These are phyloP conservation scores for Steatornis caripensis DNA, from an alignment of 2,113 vertebrate genomes.

Conservation along the genomic window DNA sequence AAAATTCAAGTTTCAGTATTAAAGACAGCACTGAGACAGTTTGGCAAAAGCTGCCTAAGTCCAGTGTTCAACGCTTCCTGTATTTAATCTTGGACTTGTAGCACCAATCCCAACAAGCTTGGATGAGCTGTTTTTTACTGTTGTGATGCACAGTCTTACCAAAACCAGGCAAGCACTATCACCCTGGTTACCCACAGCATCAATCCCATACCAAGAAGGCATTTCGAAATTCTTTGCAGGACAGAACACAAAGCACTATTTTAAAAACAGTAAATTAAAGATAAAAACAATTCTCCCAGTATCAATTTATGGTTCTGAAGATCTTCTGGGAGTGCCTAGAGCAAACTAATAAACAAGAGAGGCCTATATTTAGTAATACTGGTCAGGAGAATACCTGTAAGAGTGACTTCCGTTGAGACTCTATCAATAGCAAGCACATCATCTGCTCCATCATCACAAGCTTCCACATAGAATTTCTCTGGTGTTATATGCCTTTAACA, in stretches of 20 bases:
- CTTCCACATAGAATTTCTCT: constrained; percentile 92
- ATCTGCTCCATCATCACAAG: constrained; percentile 84
- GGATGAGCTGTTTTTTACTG: neutral
- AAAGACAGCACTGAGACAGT: neutral
- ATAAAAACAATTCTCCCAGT: neutral
- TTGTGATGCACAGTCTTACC: neutral
- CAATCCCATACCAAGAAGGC: neutral
- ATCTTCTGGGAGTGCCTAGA: neutral
- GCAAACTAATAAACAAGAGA: neutral
- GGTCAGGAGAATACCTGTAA: constrained; percentile 77
- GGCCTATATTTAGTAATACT: neutral
- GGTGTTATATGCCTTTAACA: constrained; percentile 83
- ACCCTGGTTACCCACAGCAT: neutral
- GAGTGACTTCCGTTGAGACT: constrained; percentile 90
- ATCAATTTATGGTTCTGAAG: neutral
- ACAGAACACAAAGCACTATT: neutral
- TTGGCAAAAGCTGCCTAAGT: neutral
- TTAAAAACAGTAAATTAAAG: neutral
- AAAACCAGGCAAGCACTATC: neutral
- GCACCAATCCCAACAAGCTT: neutral
- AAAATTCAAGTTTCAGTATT: neutral
- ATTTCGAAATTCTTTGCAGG: neutral
- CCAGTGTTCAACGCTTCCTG: neutral
- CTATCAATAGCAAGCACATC: constrained; percentile 92
- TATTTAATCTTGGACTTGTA: neutral